Evolutionary conservation across 2,888 invertebrate genomes (phyloP).

Genomic region (Euplexia lucipara): DNA sequence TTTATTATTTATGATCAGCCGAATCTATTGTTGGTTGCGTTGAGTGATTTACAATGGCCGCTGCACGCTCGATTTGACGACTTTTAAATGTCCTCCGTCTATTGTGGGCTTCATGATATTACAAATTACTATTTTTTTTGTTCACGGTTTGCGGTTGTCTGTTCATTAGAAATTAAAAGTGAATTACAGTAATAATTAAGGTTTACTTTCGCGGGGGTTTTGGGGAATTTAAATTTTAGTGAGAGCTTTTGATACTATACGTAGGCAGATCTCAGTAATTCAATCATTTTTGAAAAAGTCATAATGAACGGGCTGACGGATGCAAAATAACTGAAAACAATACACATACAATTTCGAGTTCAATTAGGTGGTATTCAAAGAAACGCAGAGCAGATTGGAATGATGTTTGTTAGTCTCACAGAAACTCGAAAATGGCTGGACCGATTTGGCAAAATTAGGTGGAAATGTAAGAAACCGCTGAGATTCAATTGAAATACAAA

Average conservation of each 20-base stretch:
- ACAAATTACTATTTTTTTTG: constrained; percentile 53
- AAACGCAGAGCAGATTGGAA: no score
- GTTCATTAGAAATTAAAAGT: constrained; percentile 27
- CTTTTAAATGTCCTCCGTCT: constrained; percentile 56
- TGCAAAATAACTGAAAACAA: no score
- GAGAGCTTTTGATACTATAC: neutral
- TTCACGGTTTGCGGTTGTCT: constrained; percentile 10
- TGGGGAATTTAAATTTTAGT: neutral
- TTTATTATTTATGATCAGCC: constrained; percentile 81
- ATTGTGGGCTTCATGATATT: constrained; percentile 51
- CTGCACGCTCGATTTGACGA: constrained; percentile 60
- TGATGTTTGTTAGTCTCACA: no score
- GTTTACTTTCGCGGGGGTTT: constrained; percentile 1
- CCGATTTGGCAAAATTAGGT: no score
- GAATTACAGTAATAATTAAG: constrained; percentile 24
- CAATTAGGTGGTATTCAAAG: no score
- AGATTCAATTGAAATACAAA: no score
- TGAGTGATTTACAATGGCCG: constrained; percentile 81
- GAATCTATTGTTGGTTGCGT: constrained; percentile 77
- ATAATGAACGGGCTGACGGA: no score
- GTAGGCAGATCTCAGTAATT: no score
- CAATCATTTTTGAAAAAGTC: no score
- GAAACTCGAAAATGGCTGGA: no score
- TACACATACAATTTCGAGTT: no score
- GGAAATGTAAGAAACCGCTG: no score